Conservation (phyloP, 2,797 vertebrate species). For the Heteromormyrus szaboi region DNA sequence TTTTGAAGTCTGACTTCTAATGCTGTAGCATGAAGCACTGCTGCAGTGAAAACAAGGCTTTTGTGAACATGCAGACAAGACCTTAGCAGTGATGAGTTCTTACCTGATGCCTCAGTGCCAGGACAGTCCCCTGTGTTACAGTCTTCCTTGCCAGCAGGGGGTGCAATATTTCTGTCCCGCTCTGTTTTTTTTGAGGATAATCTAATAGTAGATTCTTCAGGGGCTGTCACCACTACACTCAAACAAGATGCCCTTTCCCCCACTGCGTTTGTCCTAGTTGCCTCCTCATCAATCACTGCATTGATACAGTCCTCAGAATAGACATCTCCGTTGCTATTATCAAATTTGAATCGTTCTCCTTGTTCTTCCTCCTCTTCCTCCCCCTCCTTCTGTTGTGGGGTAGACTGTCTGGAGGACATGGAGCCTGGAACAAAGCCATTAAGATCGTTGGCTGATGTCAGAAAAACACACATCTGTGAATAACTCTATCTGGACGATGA, state of each 20-base stretch:
- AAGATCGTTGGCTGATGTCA: background rate
- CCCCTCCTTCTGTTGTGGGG: slow-evolving; percentile 52
- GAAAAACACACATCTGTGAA: background rate
- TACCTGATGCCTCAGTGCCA: slow-evolving; percentile 40
- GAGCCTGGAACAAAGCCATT: slow-evolving; percentile 35
- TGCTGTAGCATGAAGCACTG: background rate
- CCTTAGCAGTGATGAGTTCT: background rate
- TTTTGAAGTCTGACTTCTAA: background rate
- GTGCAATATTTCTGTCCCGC: background rate
- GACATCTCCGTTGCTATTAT: slow-evolving; percentile 50
- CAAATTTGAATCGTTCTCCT: slow-evolving; percentile 51
- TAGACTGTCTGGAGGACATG: slow-evolving; percentile 50
- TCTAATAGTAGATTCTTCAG: slow-evolving; percentile 9
- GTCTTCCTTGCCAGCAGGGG: slow-evolving; percentile 44
- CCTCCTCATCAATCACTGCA: slow-evolving; percentile 13
- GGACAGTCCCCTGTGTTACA: background rate
- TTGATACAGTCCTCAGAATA: slow-evolving; percentile 22
- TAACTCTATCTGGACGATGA: background rate
- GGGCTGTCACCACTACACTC: background rate
- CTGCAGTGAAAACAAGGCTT: background rate
- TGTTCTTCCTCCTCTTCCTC: slow-evolving; percentile 54
- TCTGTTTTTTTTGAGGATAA: background rate
- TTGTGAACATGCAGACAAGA: background rate
- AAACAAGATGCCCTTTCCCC: background rate
- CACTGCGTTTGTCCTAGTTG: background rate